Conservation (phyloP, 2,113 vertebrate genomes). For the Arenaria interpres region DNA sequence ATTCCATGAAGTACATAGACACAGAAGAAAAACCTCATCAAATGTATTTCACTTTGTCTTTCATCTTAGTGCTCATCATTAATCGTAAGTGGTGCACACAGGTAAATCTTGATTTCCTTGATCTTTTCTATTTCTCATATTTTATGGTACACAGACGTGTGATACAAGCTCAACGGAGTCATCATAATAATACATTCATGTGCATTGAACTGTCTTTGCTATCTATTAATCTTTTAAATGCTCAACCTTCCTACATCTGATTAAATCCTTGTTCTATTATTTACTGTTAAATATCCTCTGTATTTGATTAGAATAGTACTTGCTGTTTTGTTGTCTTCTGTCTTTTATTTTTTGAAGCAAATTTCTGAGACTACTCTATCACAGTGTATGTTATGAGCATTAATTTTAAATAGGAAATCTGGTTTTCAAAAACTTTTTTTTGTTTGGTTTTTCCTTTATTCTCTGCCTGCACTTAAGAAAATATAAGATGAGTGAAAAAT, state of each 20-base stretch:
- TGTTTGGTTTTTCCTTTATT: background rate
- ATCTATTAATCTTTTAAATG: slow-evolving; percentile 17
- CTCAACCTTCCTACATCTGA: background rate
- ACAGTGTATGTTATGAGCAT: background rate
- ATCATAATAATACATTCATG: background rate
- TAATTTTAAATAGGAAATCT: slow-evolving; percentile 44
- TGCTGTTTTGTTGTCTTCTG: background rate
- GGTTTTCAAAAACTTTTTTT: background rate
- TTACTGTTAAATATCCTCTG: slow-evolving; percentile 39
- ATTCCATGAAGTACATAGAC: background rate
- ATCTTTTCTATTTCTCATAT: background rate
- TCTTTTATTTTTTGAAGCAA: slow-evolving; percentile 24
- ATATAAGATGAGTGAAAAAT: background rate
- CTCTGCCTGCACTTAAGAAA: background rate
- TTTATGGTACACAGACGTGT: background rate
- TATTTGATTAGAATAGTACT: background rate
- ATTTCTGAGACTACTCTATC: background rate
- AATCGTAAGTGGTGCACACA: background rate
- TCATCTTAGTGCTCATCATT: slow-evolving; percentile 17
- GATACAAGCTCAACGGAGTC: background rate
- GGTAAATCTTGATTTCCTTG: background rate
- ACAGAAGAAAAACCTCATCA: background rate
- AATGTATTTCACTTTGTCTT: slow-evolving; percentile 3
- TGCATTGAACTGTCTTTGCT: background rate
- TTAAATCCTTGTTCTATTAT: background rate